Evolutionary conservation across 1,140 invertebrate species (phyloP).

Genomic region (Psix sp.): DNA sequence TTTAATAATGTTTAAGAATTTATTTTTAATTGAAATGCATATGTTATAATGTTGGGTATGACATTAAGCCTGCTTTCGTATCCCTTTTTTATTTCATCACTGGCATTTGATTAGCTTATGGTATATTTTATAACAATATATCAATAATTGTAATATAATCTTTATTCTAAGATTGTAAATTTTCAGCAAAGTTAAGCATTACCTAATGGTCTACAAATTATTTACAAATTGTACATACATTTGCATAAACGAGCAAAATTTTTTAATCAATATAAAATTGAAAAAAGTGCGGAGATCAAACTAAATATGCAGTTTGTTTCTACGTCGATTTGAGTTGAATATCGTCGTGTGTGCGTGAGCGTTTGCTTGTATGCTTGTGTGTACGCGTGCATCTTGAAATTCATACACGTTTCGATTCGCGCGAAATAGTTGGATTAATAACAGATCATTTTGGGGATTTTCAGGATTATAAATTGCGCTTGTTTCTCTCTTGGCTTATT

Average conservation of each 20-base stretch:
- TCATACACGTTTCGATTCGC: constrained; percentile 21
- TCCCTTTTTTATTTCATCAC: no score
- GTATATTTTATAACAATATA: no score
- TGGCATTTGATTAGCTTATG: no score
- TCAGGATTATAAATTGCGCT: constrained; percentile 36
- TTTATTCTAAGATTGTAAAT: no score
- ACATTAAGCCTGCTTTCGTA: no score
- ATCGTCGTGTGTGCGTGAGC: no score
- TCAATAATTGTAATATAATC: constrained; percentile 2
- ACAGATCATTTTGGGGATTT: constrained; percentile 23
- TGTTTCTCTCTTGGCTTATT: no score
- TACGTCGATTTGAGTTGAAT: no score
- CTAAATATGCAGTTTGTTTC: no score
- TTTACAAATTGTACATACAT: constrained; percentile 2
- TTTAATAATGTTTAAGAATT: no score
- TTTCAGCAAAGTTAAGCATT: constrained; percentile 1
- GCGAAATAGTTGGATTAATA: constrained; percentile 23
- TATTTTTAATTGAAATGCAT: no score
- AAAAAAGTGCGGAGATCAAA: not conserved
- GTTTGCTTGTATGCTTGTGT: constrained; percentile 3
- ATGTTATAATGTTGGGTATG: no score
- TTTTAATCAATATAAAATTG: not conserved
- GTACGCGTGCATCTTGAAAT: constrained; percentile 26
- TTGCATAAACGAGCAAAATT: not conserved
- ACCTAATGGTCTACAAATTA: not conserved